phyloP scores from a whole-genome alignment of 2,797 vertebrate genomes.

The Poeciliopsis presidionis region DNA sequence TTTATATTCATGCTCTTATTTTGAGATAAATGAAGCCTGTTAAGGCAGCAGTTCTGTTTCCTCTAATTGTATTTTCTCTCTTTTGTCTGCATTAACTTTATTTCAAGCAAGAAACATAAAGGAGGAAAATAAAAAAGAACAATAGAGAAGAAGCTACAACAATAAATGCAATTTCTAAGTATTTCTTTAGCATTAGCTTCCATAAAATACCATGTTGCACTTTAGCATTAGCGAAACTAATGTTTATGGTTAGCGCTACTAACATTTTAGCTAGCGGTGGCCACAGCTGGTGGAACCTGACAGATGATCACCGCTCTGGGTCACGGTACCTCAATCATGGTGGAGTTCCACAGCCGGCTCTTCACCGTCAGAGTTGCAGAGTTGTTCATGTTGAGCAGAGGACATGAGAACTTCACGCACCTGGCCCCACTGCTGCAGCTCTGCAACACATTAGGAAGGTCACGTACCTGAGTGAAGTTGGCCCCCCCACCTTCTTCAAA shows the following conservation, averaged over 20 bases:
- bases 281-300: no score
- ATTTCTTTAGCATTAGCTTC: background rate
- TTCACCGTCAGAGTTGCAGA: conserved; percentile 76
- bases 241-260: background rate
- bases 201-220: background rate
- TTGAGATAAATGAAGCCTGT: background rate
- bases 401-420: conserved; percentile 86
- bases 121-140: background rate
- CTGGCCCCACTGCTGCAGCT: conserved; percentile 79
- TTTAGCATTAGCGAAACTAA: background rate
- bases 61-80: background rate
- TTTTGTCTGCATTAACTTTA: background rate
- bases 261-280: background rate
- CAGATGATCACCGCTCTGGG: background rate
- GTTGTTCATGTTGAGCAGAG: conserved; percentile 73
- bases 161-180: background rate
- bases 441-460: conserved; percentile 68
- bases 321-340: conserved; percentile 88
- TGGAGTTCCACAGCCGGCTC: conserved; percentile 91
- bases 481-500: no score
- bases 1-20: background rate
- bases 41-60: background rate
- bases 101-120: background rate
- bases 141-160: background rate
- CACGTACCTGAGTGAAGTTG: no score